phyloP scores from a whole-genome alignment of 1,140 invertebrate genomes.

The Bombus sylvicola region DNA sequence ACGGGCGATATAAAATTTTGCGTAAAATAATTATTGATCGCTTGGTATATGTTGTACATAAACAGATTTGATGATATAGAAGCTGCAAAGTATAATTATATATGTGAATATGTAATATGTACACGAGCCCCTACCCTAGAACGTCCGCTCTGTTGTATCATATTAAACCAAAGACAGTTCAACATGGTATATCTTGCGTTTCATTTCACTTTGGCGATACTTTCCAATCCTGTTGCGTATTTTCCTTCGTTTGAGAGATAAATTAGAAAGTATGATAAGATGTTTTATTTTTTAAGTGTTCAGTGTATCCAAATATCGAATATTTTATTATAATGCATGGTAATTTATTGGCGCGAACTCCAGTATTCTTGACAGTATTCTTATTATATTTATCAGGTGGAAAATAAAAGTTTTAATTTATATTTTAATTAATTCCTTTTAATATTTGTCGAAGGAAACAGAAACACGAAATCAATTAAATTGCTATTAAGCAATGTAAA shows the following conservation, averaged over 20 bases:
- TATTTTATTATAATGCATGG: too few species aligned
- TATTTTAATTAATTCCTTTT: too few species aligned
- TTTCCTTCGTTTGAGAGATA: neutral
- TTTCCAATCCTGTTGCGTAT: neutral
- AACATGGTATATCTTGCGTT: slow-evolving; percentile 30
- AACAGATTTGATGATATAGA: slow-evolving; percentile 63
- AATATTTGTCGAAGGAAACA: too few species aligned
- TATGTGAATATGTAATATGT: slow-evolving; percentile 74
- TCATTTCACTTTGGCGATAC: slow-evolving; percentile 22
- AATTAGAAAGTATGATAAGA: too few species aligned
- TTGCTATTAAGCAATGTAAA: too few species aligned
- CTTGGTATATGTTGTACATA: slow-evolving; percentile 68
- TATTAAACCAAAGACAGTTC: slow-evolving; percentile 81
- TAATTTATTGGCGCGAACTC: too few species aligned
- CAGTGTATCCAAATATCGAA: too few species aligned
- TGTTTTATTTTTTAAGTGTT: too few species aligned
- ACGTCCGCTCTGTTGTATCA: slow-evolving; percentile 74
- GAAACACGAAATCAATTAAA: too few species aligned
- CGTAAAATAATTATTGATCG: slow-evolving; percentile 54
- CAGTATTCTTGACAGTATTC: too few species aligned
- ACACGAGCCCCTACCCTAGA: slow-evolving; percentile 57
- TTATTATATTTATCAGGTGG: too few species aligned
- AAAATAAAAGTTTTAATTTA: too few species aligned
- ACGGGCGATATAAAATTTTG: slow-evolving; percentile 43
- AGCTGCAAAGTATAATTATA: slow-evolving; percentile 65